A percentile compares a stretch with the other conserved stretches of the same genome.
Evolutionary conservation across 2,113 vertebrate genomes (phyloP).

Genomic region (Protobothrops mucrosquamatus): DNA sequence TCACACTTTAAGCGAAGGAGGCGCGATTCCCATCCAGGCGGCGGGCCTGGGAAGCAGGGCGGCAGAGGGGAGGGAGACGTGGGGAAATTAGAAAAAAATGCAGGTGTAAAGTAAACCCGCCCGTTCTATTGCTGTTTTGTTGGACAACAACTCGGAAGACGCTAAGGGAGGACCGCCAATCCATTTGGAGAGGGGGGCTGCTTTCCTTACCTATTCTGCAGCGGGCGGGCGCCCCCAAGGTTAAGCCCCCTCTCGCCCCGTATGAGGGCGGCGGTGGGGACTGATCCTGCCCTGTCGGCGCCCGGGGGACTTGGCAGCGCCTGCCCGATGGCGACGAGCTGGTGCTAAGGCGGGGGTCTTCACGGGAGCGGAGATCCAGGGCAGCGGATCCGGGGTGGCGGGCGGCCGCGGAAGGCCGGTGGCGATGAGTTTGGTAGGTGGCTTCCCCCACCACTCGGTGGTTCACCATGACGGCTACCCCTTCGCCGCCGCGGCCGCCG

Average conservation of each 20-base stretch:
- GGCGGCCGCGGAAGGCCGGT: constrained; percentile 34
- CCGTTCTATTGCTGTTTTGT: not conserved
- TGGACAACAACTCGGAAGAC: not conserved
- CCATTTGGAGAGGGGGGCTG: not conserved
- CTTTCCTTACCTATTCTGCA: not conserved
- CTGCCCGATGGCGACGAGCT: constrained; percentile 50
- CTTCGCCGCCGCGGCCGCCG: constrained; percentile 81
- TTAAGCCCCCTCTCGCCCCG: not conserved
- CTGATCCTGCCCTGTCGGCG: constrained; percentile 23
- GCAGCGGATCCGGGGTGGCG: constrained; percentile 47
- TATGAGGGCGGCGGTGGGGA: not conserved
- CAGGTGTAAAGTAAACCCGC: not conserved
- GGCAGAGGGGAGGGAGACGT: not conserved
- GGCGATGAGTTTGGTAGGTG: constrained; percentile 91
- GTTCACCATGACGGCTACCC: constrained; percentile 97
- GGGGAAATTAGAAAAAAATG: not conserved
- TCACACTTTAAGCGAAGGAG: not conserved
- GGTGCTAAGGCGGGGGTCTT: constrained; percentile 14
- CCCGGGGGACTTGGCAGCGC: not conserved
- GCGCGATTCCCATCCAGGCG: not conserved
- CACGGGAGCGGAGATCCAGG: constrained; percentile 28
- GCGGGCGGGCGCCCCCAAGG: not conserved
- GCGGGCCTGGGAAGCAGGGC: not conserved
- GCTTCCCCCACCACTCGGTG: constrained; percentile 94
- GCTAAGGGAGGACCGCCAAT: not conserved